Percentiles rank a stretch among this genome's conserved stretches.
Conservation (phyloP, 2,888 invertebrate species). For the Emesis furor region DNA sequence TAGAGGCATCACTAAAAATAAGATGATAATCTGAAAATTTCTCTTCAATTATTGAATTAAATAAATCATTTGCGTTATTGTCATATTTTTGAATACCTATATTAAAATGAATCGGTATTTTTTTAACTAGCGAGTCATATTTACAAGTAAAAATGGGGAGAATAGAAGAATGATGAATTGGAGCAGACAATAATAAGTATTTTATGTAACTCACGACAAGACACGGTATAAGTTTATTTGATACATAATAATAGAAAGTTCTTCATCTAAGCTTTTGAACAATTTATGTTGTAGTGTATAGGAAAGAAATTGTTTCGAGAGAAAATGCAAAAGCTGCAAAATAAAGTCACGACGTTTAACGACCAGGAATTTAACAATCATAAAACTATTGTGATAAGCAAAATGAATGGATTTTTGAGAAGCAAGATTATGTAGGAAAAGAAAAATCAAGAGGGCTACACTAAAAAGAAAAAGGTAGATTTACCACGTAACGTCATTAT, state of each 20-base stretch:
- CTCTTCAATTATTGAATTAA: too few species aligned
- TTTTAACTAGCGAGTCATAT: too few species aligned
- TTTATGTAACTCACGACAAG: too few species aligned
- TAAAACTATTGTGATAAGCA: neutral
- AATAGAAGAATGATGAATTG: too few species aligned
- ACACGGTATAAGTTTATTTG: too few species aligned
- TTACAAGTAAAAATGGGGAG: too few species aligned
- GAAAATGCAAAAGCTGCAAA: conserved; percentile 12
- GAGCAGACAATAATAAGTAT: too few species aligned
- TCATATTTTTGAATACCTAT: too few species aligned
- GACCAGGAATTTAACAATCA: neutral
- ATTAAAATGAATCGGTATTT: too few species aligned
- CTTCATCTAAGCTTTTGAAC: conserved; percentile 4
- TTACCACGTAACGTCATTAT: neutral
- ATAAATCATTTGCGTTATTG: too few species aligned
- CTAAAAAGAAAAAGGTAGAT: conserved; percentile 9
- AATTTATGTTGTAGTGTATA: conserved; percentile 13
- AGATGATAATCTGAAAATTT: too few species aligned
- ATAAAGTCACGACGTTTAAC: neutral
- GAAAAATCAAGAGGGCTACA: neutral
- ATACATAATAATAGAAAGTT: neutral
- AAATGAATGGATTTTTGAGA: conserved; percentile 8
- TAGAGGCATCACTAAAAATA: too few species aligned
- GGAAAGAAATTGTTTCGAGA: conserved; percentile 7
- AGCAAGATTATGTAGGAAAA: conserved; percentile 6